Conservation (phyloP, 2,113 vertebrate genomes). For the Cyprinodon variegatus region DNA sequence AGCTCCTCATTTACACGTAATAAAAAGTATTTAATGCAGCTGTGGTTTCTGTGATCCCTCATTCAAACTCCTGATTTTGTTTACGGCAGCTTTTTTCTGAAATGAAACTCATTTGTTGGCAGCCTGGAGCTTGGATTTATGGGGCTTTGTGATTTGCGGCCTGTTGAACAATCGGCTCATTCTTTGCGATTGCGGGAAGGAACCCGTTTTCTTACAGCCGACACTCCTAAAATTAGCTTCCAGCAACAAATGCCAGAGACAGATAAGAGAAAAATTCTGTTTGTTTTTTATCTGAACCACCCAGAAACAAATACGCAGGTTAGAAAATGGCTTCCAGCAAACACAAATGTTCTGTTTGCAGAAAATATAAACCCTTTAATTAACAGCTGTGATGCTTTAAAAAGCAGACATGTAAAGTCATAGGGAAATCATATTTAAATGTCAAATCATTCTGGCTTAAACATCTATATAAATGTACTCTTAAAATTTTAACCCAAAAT, state of each 20-base stretch:
- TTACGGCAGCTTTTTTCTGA: not conserved
- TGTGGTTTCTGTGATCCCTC: not conserved
- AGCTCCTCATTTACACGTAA: not conserved
- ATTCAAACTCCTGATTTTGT: not conserved
- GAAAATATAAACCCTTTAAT: too few relatives aligned
- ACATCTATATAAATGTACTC: too few relatives aligned
- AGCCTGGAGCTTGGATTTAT: constrained; percentile 32
- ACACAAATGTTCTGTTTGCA: not conserved
- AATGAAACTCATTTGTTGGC: constrained; percentile 1
- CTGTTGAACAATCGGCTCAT: constrained; percentile 45
- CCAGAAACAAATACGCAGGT: not conserved
- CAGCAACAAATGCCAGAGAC: constrained; percentile 18
- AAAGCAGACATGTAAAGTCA: too few relatives aligned
- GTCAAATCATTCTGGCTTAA: too few relatives aligned
- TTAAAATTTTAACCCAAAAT: too few relatives aligned
- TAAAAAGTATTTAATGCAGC: constrained; percentile 10
- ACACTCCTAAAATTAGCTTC: constrained; percentile 36
- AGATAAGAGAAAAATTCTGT: constrained; percentile 44
- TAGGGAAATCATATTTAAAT: too few relatives aligned
- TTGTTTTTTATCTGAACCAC: constrained; percentile 11
- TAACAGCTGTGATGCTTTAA: too few relatives aligned
- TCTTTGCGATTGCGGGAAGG: constrained; percentile 48
- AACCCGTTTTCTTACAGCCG: constrained; percentile 27
- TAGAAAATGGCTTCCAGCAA: not conserved
- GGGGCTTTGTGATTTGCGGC: constrained; percentile 23